Conservation (phyloP, 2,113 vertebrate species). For the Probosciger aterrimus region DNA sequence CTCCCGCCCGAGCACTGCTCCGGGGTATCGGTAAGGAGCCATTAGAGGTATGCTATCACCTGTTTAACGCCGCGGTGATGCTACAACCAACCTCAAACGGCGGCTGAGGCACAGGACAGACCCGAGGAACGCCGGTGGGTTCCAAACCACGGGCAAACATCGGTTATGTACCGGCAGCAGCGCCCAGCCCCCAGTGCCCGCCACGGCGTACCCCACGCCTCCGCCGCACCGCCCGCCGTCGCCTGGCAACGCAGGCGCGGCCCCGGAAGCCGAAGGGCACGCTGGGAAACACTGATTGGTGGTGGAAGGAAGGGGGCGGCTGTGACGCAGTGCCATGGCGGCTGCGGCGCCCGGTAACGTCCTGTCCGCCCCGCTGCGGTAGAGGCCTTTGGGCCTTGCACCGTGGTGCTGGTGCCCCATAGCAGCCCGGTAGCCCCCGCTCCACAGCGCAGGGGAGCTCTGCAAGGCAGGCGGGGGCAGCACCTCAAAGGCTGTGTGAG, state of each 20-base stretch:
- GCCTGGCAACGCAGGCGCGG: background rate
- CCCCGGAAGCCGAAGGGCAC: background rate
- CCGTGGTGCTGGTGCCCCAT: too few species aligned
- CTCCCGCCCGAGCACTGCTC: background rate
- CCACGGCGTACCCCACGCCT: background rate
- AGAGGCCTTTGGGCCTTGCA: too few species aligned
- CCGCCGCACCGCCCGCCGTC: background rate
- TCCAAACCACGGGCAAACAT: background rate
- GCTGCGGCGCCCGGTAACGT: too few species aligned
- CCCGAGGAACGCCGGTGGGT: accelerated
- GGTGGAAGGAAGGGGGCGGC: too few species aligned
- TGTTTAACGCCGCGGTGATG: too few species aligned
- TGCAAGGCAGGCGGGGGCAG: too few species aligned
- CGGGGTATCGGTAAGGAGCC: too few species aligned
- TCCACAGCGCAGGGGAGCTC: background rate
- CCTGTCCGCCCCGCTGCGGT: too few species aligned
- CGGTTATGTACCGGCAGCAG: background rate
- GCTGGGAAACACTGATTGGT: background rate
- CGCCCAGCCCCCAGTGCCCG: too few species aligned
- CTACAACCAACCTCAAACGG: background rate
- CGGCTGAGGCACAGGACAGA: background rate
- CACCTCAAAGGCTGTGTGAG: background rate
- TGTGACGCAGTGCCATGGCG: too few species aligned
- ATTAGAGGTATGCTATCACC: background rate
- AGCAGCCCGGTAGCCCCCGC: background rate